Conservation (phyloP, 2,113 vertebrate genomes). For the Lamprotornis superbus region DNA sequence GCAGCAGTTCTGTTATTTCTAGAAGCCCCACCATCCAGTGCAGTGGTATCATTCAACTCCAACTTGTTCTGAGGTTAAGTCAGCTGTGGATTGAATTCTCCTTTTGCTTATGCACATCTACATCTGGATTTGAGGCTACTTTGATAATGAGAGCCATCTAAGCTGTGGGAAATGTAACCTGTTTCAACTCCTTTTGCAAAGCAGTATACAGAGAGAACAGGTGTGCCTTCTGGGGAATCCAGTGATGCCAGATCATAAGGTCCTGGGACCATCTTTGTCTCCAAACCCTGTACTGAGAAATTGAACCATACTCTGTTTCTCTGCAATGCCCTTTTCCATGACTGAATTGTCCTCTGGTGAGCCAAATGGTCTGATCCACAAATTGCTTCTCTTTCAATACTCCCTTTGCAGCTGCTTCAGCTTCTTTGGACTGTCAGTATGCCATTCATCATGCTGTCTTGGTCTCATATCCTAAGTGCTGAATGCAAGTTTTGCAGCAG, state of each 20-base stretch:
- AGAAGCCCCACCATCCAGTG: not conserved
- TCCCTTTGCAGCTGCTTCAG: not conserved
- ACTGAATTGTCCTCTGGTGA: not conserved
- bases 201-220: not conserved
- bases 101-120: not conserved
- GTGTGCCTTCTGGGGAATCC: not conserved
- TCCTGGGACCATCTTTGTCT: not conserved
- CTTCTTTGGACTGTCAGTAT: not conserved
- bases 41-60: not conserved
- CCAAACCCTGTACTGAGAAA: not conserved
- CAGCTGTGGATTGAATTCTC: not conserved
- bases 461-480: not conserved
- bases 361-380: not conserved
- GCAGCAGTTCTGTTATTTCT: not conserved
- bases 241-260: not conserved
- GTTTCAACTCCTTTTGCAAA: not conserved
- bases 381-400: not conserved
- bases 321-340: not conserved
- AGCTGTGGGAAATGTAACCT: not conserved
- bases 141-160: not conserved
- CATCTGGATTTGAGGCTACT: not conserved
- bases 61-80: not conserved
- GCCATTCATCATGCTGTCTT: not conserved
- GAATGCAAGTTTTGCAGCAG: not conserved
- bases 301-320: not conserved